Base-by-base conservation (phyloP, 2,888 invertebrate species). In the Pristionchus arcanus region DNA sequence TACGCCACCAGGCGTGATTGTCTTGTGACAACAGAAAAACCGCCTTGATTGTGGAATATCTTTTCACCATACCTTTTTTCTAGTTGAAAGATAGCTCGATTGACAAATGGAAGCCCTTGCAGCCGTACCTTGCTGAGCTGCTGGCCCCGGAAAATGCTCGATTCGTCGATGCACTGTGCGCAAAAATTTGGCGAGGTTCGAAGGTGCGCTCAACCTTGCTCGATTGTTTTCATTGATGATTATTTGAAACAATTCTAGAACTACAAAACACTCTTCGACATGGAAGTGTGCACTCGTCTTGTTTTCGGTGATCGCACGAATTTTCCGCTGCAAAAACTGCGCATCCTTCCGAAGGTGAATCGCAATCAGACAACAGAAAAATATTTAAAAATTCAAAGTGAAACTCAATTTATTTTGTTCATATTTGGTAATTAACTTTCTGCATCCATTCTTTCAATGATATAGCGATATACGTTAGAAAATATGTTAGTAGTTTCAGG, bases 221-320 rank as follows among this genome's bases (percentile, higher is more conserved):
- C 25, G 7, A 59, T 25, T 25, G 16, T 7, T 66, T n/a, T 1
- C 15, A 25, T n/a, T 66, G 9, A n/a, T 21, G 2, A 11, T 66
- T n/a, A 11, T 21, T 2, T 25, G 2, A 9, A 66, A 66, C 31
- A 16, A 21, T 31, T 37, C 15, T 7, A 74, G 74, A 74, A 74
- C 37, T 74, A 74, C 74, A 15, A 19, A 7, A 37, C 13, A 21
- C 74, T 74, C 2, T 74, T 19, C 37, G 74, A 74, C 4, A 74
- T 74, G 74, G 74, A 74, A 21, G 74, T 37, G 3, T 74, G 74
- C 37, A 74, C 74, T 74, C 74, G 74, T 3, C 74, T 74, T 15
- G 34, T 74, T 37, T 37, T 74, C 21, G 74, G 74, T 9, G 74
- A 74, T 74, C 74, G 74, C 5, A 74, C 74, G 19, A 15, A 74